Evolutionary conservation across 92 coral and sea anemone genomes (phyloP).

Genomic region (Galaxea fascicularis): DNA sequence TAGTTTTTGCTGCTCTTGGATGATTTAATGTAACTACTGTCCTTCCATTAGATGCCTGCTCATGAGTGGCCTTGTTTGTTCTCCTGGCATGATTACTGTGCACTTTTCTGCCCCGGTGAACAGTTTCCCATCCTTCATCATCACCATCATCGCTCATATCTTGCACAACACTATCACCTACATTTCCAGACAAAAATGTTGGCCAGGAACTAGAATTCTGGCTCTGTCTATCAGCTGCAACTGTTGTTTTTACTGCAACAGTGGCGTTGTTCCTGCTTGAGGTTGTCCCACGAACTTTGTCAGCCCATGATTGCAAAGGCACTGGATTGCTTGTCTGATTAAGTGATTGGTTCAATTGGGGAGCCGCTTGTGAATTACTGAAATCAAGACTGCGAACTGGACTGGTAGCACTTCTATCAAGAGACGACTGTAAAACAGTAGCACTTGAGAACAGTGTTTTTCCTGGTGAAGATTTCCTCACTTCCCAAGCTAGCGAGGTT

Average conservation of each 20-base stretch:
- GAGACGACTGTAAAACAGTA: slow-evolving; percentile 65
- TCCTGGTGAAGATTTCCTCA: slow-evolving; percentile 95
- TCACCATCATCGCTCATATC: slow-evolving; percentile 71
- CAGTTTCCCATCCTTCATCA: slow-evolving; percentile 98
- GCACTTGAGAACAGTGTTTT: slow-evolving; percentile 92
- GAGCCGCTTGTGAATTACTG: slow-evolving; percentile 41
- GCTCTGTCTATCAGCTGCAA: background rate
- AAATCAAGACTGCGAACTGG: slow-evolving; percentile 84
- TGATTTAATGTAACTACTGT: background rate
- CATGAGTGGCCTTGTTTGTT: slow-evolving; percentile 8
- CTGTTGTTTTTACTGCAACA: slow-evolving; percentile 25
- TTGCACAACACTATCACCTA: slow-evolving; percentile 22
- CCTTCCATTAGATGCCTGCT: background rate
- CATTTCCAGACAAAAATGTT: background rate
- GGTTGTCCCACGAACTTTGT: slow-evolving; percentile 88
- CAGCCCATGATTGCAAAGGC: slow-evolving; percentile 93
- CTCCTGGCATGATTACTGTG: slow-evolving; percentile 50
- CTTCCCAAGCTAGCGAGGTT: slow-evolving; percentile 99
- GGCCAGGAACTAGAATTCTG: slow-evolving; percentile 4
- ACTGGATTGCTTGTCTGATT: slow-evolving; percentile 37
- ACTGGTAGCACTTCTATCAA: slow-evolving; percentile 71
- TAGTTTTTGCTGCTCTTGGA: background rate
- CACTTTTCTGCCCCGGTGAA: slow-evolving; percentile 81
- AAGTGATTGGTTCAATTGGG: slow-evolving; percentile 42
- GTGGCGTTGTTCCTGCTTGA: slow-evolving; percentile 41